These are phyloP conservation scores for Rhadinocentrus ornatus DNA, from an alignment of 2,797 vertebrate species.

Conservation along the genomic window DNA sequence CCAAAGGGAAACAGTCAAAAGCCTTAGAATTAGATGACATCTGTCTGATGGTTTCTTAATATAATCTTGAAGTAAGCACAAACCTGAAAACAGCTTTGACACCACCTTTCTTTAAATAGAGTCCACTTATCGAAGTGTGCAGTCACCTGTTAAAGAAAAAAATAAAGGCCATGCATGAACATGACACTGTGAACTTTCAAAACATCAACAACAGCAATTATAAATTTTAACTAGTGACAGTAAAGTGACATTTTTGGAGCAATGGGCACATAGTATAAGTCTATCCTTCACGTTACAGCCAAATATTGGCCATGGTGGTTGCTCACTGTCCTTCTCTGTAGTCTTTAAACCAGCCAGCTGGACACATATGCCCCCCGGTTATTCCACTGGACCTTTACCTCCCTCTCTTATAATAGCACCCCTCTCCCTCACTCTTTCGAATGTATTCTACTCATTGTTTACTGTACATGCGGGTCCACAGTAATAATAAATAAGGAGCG, in stretches of 20 bases:
- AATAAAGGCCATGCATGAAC: slow-evolving; percentile 27
- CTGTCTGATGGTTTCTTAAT: slow-evolving; percentile 77
- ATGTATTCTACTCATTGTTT: slow-evolving; percentile 86
- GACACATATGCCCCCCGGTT: slow-evolving; percentile 80
- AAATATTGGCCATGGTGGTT: slow-evolving; percentile 53
- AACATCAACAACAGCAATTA: slow-evolving; percentile 50
- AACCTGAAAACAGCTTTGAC: slow-evolving; percentile 69
- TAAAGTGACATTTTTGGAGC: slow-evolving; percentile 66
- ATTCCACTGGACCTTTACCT: slow-evolving; percentile 80
- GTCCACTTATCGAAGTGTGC: slow-evolving; percentile 40
- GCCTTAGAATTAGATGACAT: slow-evolving; percentile 68
- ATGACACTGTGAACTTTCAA: slow-evolving; percentile 55
- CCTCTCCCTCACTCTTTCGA: slow-evolving; percentile 77
- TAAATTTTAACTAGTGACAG: slow-evolving; percentile 73
- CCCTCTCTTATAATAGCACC: slow-evolving; percentile 79
- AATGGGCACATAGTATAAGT: slow-evolving; percentile 71
- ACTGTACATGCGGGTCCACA: slow-evolving; percentile 83
- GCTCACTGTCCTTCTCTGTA: slow-evolving; percentile 65
- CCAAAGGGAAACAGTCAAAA: slow-evolving; percentile 60
- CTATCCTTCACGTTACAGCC: slow-evolving; percentile 58
- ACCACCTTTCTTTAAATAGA: slow-evolving; percentile 60
- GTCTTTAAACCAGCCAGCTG: slow-evolving; percentile 78
- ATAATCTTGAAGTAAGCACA: slow-evolving; percentile 56
- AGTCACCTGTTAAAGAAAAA: slow-evolving; percentile 31
- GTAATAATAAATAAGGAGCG: slow-evolving; percentile 86